Base-by-base conservation (phyloP, 37 sponge, comb jelly and placozoan species). In the Oscarella lobularis region DNA sequence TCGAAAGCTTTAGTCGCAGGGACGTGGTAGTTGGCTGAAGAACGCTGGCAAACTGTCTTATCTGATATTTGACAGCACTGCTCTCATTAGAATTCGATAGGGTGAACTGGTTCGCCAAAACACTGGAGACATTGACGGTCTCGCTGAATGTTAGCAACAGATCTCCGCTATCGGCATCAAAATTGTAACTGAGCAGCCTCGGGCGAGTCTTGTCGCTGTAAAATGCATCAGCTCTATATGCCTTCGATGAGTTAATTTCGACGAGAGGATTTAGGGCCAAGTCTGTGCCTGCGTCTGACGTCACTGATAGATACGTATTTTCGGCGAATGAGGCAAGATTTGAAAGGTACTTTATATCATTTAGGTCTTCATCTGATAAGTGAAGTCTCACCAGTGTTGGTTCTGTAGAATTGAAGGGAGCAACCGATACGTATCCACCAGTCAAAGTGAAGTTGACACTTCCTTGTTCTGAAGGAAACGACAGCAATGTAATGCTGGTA, bases 171-270 rank as follows among this genome's bases (percentile, higher is more conserved):
- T 94, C 74, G 5, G 89, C 75, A 66, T 84, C 82, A 0, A 94
- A 75, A 39, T 83, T 79, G 77, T 85, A 87, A 3, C 40, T 67
- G 33, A 55, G 60, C 3, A 94, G 67, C n/a, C 37, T 67, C 0
- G 95, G 95, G 6, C 55, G 72, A 14, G 83, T 90, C 55, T 72
- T 33, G 60, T 94, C 95, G 31, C 55, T 72, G 72, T 89, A 94
- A 5, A 4, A 68, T 27, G 60, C 60, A 48, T 27, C 60, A 20
- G 60, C 60, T 48, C 60, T 48, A 9, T 9, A 20, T 48, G 60
- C 60, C 71, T 5, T 4, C 71, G 71, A 32, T 48, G 60, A 48
- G 31, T 68, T 14, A 68, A 68, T 68, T 32, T 14, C 6, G 31
- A 68, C 31, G 31, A 14, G 35, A n/a, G n/a, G n/a, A 35, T 68